Evolutionary conservation across 1,140 invertebrate genomes (phyloP).

Genomic region (Pseudomyrmex concolor): DNA sequence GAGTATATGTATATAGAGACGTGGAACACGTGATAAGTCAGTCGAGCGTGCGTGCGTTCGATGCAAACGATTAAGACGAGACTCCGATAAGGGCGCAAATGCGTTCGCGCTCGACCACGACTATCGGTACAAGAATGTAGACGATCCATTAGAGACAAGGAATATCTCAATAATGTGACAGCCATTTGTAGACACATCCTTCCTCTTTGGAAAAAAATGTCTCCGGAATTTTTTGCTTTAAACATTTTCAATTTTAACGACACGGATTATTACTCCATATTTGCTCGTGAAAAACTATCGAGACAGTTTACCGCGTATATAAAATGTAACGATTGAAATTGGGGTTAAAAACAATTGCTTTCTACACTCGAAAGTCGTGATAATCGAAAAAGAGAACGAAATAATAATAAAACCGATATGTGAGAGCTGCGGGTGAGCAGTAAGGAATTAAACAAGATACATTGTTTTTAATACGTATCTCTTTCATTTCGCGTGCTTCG

Average conservation of each 20-base stretch:
- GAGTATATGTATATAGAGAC: not conserved
- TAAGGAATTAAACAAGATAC: not conserved
- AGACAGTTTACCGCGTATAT: not conserved
- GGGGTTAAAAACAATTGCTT: not conserved
- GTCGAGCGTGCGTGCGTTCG: constrained; percentile 15
- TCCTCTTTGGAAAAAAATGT: no score
- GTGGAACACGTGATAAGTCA: constrained; percentile 43
- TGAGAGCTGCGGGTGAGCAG: not conserved
- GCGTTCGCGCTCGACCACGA: constrained; percentile 39
- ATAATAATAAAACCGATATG: not conserved
- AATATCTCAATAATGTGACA: constrained; percentile 65
- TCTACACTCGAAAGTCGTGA: no score
- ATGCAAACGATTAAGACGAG: constrained; percentile 56
- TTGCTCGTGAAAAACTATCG: no score
- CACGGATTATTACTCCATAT: no score
- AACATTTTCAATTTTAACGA: no score
- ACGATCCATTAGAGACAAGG: constrained; percentile 56
- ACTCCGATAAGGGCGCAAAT: constrained; percentile 56
- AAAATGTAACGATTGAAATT: not conserved
- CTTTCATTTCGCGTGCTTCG: not conserved
- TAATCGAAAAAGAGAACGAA: not conserved
- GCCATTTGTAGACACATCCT: constrained; percentile 60
- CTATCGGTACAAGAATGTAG: constrained; percentile 72
- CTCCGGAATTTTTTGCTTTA: no score
- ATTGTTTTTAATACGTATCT: not conserved